Evolutionary conservation across 2,797 vertebrate genomes (phyloP), one percentile per base, ranked within the genome.

Genomic region (Chrysolophus pictus): DNA sequence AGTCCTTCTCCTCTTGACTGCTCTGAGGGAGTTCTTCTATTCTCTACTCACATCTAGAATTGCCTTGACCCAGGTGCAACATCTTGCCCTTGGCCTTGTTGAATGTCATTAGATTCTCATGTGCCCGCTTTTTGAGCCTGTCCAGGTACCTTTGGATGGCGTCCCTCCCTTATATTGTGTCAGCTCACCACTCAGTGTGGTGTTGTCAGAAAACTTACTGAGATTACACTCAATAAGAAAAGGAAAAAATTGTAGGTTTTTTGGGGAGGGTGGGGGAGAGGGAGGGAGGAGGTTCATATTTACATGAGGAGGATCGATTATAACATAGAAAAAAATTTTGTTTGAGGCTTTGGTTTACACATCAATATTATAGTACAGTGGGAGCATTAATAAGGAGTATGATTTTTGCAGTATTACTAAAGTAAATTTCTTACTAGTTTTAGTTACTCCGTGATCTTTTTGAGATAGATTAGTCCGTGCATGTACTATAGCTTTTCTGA

Each of bases 161-260:
- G 4, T 53, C 16, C 26, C 49, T 28, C 51, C 26, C 26, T 14
- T 51, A 51, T 51, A 28, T 53, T 29, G 51, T 53, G 51, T 53
- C 28, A 29, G 10, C 51, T 53, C 16, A 29, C 28, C 51, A 29
- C 28, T 53, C 51, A 53, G 51, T 28, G 29, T 53, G 28, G 51
- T 53, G 51, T 17, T 17, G 16, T 53, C 28, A 29, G 51, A 29
- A 53, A 53, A 53, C 16, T 53, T 29, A 53, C 13, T 17, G 51
- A 53, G 15, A 6, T 15, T 53, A 29, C 28, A 29, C 15, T 53
- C 51, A 53, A 10, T 29, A 53, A 53, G 15, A 41, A 62, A 80
- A 94, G 92, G 80, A 91, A 94, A 95, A 88, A 51, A 49, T 93
- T 93, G 80, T 23, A 22, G 22, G 22, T 96, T 84, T 10, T 88